A percentile compares a stretch with the other conserved stretches of the same genome.
These are phyloP conservation scores for Coptotermes formosanus DNA, from an alignment of 1,140 invertebrate genomes.

Conservation along the genomic window DNA sequence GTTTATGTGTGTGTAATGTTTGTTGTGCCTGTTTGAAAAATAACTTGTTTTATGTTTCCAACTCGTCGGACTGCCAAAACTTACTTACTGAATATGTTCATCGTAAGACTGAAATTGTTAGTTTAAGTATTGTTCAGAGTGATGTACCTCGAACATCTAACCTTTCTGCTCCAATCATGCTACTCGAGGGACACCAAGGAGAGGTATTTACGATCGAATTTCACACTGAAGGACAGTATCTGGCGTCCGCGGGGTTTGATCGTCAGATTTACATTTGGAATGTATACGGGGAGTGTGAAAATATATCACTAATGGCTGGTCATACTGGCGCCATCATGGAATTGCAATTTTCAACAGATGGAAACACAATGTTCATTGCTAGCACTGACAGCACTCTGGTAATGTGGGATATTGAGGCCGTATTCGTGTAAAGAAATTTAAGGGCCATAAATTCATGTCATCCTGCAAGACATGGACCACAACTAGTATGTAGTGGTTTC, in stretches of 20 bases:
- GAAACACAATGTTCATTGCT: slow-evolving; percentile 83
- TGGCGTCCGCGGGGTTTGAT: slow-evolving; percentile 96
- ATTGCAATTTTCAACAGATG: slow-evolving; percentile 93
- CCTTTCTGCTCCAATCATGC: slow-evolving; percentile 92
- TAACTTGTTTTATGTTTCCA: too few species aligned
- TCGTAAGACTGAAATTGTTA: too few species aligned
- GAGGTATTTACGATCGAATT: slow-evolving; percentile 94
- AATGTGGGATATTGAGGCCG: slow-evolving; percentile 91
- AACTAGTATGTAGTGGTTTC: slow-evolving; percentile 88
- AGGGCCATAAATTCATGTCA: slow-evolving; percentile 88
- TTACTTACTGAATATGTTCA: too few species aligned
- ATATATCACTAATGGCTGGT: slow-evolving; percentile 86
- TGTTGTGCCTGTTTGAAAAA: too few species aligned
- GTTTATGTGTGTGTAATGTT: too few species aligned
- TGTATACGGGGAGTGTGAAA: slow-evolving; percentile 97
- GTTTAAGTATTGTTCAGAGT: neutral
- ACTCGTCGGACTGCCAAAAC: too few species aligned
- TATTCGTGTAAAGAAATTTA: slow-evolving; percentile 88
- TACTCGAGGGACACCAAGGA: slow-evolving; percentile 93
- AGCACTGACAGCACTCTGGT: slow-evolving; percentile 94
- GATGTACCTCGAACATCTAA: slow-evolving; percentile 72
- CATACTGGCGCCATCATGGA: slow-evolving; percentile 98
- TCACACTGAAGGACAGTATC: slow-evolving; percentile 91
- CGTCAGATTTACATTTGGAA: slow-evolving; percentile 98
- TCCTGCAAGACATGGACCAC: slow-evolving; percentile 79